Evolutionary conservation across 2,113 vertebrate genomes (phyloP).

Genomic region (Ahaetulla prasina): DNA sequence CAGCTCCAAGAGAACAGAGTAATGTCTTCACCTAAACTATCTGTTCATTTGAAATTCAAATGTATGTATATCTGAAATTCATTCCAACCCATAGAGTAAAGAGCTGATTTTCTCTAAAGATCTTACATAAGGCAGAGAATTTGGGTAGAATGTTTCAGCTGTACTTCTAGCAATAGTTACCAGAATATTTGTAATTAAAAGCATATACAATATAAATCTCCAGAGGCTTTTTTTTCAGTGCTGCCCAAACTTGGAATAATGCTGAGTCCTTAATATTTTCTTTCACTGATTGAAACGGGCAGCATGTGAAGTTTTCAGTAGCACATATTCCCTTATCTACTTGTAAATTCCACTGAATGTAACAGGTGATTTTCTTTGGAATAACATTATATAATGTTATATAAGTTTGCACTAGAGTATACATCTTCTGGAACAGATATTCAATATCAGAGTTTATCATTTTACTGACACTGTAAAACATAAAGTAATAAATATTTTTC

Average conservation of each 20-base stretch:
- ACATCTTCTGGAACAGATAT: not conserved
- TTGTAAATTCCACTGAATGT: not conserved
- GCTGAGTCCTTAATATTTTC: not conserved
- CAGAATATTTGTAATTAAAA: not conserved
- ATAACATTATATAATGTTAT: not conserved
- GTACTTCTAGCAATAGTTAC: not conserved
- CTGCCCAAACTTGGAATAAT: not conserved
- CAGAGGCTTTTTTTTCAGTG: not conserved
- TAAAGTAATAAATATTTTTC: not conserved
- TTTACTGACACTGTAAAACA: not conserved
- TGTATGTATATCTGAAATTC: not conserved
- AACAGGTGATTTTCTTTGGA: not conserved
- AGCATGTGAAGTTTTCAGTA: not conserved
- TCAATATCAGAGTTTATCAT: not conserved
- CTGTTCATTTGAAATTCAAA: not conserved
- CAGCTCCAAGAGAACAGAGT: not conserved
- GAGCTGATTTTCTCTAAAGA: not conserved
- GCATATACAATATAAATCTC: not conserved
- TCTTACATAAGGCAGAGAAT: not conserved
- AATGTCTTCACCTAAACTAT: not conserved
- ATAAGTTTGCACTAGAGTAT: fast-evolving
- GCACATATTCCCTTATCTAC: not conserved
- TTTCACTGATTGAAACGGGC: not conserved
- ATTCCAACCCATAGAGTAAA: not conserved
- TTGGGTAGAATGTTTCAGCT: not conserved